A percentile compares a stretch with the other conserved stretches of the same genome.
These are phyloP conservation scores for Physella acuta DNA, from an alignment of 1,140 invertebrate species.

Conservation along the genomic window DNA sequence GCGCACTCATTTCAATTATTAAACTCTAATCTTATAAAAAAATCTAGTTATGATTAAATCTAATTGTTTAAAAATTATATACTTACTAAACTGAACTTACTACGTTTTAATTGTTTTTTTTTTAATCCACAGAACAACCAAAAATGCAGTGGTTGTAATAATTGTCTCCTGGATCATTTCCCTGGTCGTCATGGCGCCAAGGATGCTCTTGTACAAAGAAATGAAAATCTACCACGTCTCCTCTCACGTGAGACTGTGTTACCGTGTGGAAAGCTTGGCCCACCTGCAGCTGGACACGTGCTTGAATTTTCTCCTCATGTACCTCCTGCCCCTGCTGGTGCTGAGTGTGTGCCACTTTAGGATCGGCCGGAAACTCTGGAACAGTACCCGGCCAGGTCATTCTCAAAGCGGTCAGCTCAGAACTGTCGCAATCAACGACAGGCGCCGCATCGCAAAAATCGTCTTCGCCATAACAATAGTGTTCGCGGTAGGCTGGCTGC, in stretches of 20 bases:
- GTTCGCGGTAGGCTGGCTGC: slow-evolving; percentile 86
- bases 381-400: slow-evolving; percentile 25
- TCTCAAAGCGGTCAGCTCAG: slow-evolving; percentile 15
- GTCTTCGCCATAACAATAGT: slow-evolving; percentile 84
- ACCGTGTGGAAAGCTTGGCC: background rate
- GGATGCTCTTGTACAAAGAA: slow-evolving; percentile 26
- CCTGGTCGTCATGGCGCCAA: slow-evolving; percentile 30
- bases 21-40: background rate
- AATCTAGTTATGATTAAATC: background rate
- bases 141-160: slow-evolving; percentile 30
- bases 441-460: slow-evolving; percentile 73
- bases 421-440: slow-evolving; percentile 28
- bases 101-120: background rate
- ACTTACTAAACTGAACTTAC: background rate
- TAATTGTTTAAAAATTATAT: background rate
- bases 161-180: slow-evolving; percentile 35
- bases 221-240: slow-evolving; percentile 5
- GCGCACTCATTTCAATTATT: no score
- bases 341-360: slow-evolving; percentile 38
- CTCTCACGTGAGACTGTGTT: slow-evolving; percentile 23
- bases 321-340: slow-evolving; percentile 34
- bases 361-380: slow-evolving; percentile 41
- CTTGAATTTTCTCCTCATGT: slow-evolving; percentile 36
- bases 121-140: slow-evolving; percentile 34
- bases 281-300: slow-evolving; percentile 31